These are phyloP conservation scores for Tonatia bakeri DNA, from an alignment of 2,113 vertebrate species.

Conservation along the genomic window DNA sequence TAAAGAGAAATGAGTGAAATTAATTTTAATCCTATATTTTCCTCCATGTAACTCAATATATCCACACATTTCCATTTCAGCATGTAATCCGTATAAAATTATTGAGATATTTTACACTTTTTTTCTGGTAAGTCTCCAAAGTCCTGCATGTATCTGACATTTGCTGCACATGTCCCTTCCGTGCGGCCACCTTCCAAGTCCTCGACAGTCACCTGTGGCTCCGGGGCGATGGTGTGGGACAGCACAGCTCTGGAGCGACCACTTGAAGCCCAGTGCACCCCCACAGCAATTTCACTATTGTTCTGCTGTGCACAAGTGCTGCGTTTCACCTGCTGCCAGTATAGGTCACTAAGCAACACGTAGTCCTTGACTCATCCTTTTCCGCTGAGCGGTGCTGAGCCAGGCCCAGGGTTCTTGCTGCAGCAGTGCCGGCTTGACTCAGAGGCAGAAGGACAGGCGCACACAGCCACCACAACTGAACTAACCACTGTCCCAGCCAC, in stretches of 20 bases:
- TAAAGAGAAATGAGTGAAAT: neutral
- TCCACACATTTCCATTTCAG: neutral
- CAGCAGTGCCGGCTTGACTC: neutral
- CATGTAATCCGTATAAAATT: neutral
- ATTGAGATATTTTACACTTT: neutral
- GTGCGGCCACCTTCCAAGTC: neutral
- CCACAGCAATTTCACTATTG: neutral
- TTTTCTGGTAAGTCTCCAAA: neutral
- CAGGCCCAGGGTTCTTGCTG: neutral
- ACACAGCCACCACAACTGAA: neutral
- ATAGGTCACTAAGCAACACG: neutral
- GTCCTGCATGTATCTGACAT: neutral
- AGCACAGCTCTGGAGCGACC: neutral
- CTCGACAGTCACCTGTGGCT: neutral
- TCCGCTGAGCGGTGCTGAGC: neutral
- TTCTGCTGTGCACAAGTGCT: neutral
- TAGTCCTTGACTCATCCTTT: neutral
- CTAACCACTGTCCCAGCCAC: constrained; percentile 32
- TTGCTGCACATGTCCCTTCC: rapidly evolving
- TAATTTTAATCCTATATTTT: neutral
- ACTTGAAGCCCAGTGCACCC: neutral
- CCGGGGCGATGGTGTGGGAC: neutral
- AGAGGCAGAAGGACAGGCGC: neutral
- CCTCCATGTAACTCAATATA: neutral
- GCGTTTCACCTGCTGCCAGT: neutral